Base-by-base conservation (phyloP, 1,140 invertebrate genomes). In the Drosophila bifasciata region DNA sequence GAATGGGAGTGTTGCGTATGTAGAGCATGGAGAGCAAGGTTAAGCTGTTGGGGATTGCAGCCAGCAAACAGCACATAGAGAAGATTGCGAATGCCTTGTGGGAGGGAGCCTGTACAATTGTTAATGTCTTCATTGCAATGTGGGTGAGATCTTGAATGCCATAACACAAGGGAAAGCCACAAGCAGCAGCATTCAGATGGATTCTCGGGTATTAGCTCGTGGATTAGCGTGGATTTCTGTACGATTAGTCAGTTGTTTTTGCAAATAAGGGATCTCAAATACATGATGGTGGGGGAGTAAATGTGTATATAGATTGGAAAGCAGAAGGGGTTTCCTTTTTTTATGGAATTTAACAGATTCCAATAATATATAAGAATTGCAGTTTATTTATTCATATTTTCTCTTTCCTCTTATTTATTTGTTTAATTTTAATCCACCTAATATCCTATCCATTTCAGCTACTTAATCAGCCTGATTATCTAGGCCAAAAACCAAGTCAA, bases 21-120 rank as follows among this genome's bases (percentile, higher is more conserved):
- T 48, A 25, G 46, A 45, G 67, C 70, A 40, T 51, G 59, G 45
- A 52, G 70, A 73, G 59, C 70, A 74, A 74, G 70, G 70, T 74
- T 74, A 74, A 73, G 45, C 48, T 53, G 36, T 8, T 40, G 39
- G 50, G 28, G 49, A 58, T 59, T 71, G 50, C 66, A 32, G 64
- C 25, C 32, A n/a, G n/a, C n/a, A n/a, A n/a, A n/a, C n/a, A n/a
- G n/a, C 36, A 32, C 44, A 23, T 32, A 23, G 11, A 46, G 46
- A 59, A 21, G 28, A 70, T 70, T 58, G 44, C 59, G 48, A 61
- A 21, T 49, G 32, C 62, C 39, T 66, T 5, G 9, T 4, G 1
- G 23, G 5, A 0, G 8, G 19, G 32, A 36, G 32, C 32, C 19
- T 36, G 19, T 5, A 36, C 15, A 23, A 53, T 60, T 15, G 43